Conservation (phyloP, 1,140 invertebrate genomes). For the Drosophila grimshawi region DNA sequence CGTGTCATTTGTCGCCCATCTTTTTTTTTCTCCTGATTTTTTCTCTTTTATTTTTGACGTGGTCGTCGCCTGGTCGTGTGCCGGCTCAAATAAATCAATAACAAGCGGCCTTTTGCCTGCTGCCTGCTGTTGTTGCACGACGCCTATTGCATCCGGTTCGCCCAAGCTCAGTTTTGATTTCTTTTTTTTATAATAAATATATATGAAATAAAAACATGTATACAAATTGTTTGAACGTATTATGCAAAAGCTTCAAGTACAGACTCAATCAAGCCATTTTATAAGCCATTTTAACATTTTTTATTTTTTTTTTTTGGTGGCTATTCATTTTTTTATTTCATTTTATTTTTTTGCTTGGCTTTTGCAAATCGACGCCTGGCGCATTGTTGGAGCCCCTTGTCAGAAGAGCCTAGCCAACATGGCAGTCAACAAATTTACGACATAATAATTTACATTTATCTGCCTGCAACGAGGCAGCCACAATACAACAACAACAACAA, state of each 20-base stretch:
- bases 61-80: constrained; percentile 71
- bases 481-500: constrained; percentile 44
- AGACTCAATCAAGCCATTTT: constrained; percentile 79
- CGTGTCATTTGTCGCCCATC: constrained; percentile 41
- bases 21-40: background rate
- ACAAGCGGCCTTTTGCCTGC: constrained; percentile 49
- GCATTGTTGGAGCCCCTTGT: constrained; percentile 60
- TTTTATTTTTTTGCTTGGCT: constrained; percentile 31
- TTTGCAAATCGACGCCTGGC: constrained; percentile 47
- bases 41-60: constrained; percentile 41
- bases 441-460: constrained; percentile 84
- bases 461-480: constrained; percentile 76
- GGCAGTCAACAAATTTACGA: constrained; percentile 84
- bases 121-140: constrained; percentile 28
- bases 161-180: constrained; percentile 50
- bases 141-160: constrained; percentile 77
- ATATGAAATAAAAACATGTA: constrained; percentile 7
- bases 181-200: constrained; percentile 25
- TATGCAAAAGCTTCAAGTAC: constrained; percentile 53
- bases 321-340: constrained; percentile 37
- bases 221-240: constrained; percentile 32
- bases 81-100: constrained; percentile 73
- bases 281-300: constrained; percentile 59
- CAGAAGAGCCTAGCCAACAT: constrained; percentile 72
- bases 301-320: constrained; percentile 57